Evolutionary conservation across 2,113 vertebrate genomes (phyloP), one percentile per base, ranked within the genome.

Genomic region (Steatornis caripensis): DNA sequence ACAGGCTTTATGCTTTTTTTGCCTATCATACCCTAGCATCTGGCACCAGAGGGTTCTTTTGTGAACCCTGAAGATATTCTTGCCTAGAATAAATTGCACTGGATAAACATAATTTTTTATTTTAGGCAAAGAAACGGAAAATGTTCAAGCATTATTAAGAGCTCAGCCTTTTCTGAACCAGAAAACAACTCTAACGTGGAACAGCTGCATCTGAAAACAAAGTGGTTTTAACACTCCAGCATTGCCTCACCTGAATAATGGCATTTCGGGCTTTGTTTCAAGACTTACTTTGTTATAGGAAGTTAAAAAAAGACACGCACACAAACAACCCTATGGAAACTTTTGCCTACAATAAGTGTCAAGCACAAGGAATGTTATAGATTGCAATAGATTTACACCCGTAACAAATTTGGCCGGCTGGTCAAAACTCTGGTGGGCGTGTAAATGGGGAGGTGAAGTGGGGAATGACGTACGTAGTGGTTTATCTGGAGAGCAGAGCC

Each of bases 331-430:
- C 64, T 74, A 37, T 85, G 72, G 81, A 96, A 97, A 97, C 69
- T 97, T 89, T 90, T 93, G 93, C 95, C 90, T 83, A 92, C 89
- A 87, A 75, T 68, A 84, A 96, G 88, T 96, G 88, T 91, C 92
- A 96, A 95, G 95, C 88, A 95, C 90, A 91, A 97, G 82, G 94
- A 94, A 96, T 94, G 92, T 94, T 96, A 95, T 85, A 96, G 96
- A 96, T 97, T 95, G 97, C 92, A 79, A 70, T 93, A 90, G 96
- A 97, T 97, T 97, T 97, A 96, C 77, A 95, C 80, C 95, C 94
- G 89, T 93, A 96, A 91, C 92, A 95, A 96, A 95, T 97, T 97
- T 97, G 97, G 95, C 75, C 15, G 51, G 74, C 70, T 83, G 92
- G 87, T 95, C 89, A 54, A 79, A 93, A 91, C 96, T 76, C 94